A percentile compares a stretch with the other conserved stretches of the same genome.
phyloP scores from a whole-genome alignment of 2,113 vertebrate genomes.

The Casuarius casuarius region DNA sequence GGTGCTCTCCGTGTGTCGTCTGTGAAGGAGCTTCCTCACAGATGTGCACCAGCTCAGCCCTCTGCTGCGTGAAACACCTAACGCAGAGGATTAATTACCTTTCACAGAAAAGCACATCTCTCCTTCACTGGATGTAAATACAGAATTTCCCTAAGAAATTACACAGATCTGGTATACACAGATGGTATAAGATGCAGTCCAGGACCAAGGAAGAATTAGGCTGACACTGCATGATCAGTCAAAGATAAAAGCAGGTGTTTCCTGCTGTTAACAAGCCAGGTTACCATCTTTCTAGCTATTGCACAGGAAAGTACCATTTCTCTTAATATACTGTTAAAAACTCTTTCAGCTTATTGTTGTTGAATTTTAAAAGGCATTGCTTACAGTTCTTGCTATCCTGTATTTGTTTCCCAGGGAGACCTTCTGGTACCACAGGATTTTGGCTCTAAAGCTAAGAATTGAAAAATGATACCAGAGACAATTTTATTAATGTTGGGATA shows the following conservation, averaged over 20 bases:
- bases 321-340: neutral
- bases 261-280: neutral
- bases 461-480: neutral
- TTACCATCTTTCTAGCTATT: neutral
- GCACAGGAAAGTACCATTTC: neutral
- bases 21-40: neutral
- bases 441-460: neutral
- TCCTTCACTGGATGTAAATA: neutral
- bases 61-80: neutral
- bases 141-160: neutral
- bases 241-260: neutral
- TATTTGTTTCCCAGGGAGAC: neutral
- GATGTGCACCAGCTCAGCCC: neutral
- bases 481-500: neutral
- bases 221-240: neutral
- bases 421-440: fast-evolving
- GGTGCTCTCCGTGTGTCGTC: neutral
- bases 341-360: neutral
- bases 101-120: neutral
- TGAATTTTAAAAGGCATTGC: neutral
- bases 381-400: neutral
- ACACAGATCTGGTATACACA: neutral
- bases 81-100: neutral
- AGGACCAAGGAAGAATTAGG: neutral
- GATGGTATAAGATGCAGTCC: neutral